phyloP scores from a whole-genome alignment of 2,797 vertebrate genomes.

The Acropternis orthonyx region DNA sequence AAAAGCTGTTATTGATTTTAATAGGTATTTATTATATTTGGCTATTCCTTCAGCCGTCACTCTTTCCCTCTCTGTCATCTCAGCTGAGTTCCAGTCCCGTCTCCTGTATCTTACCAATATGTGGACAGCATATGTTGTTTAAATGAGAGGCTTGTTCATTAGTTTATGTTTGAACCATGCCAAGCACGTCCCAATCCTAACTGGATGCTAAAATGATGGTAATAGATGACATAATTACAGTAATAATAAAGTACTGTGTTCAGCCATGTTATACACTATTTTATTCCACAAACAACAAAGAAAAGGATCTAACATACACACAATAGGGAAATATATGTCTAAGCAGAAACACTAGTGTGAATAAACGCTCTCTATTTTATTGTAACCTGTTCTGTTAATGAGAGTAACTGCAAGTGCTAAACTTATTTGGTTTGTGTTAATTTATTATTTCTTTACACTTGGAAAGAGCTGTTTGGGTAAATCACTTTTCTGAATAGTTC shows the following conservation, averaged over 20 bases:
- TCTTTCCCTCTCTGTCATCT: conserved; percentile 48
- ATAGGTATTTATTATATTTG: conserved; percentile 66
- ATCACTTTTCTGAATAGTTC: not conserved
- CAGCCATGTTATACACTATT: not conserved
- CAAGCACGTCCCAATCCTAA: conserved; percentile 3
- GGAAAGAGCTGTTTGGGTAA: not conserved
- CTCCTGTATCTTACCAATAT: conserved; percentile 15
- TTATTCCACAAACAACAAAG: not conserved
- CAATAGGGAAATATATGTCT: not conserved
- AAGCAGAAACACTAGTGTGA: not conserved
- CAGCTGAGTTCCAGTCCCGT: conserved; percentile 16
- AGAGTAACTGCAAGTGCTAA: not conserved
- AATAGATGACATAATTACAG: conserved; percentile 54
- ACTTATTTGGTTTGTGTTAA: not conserved
- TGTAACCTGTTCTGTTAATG: not conserved
- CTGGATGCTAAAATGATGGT: conserved; percentile 23
- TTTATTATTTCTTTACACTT: not conserved
- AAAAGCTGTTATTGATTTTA: conserved; percentile 69
- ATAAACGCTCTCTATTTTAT: not conserved
- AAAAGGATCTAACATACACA: not conserved
- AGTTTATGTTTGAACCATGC: conserved; percentile 15
- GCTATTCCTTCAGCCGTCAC: conserved; percentile 26
- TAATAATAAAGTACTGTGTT: conserved; percentile 23
- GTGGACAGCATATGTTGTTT: conserved; percentile 24
- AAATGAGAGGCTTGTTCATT: conserved; percentile 30